These are phyloP conservation scores for Coreoperca whiteheadi DNA, from an alignment of 2,113 vertebrate genomes.

Conservation along the genomic window DNA sequence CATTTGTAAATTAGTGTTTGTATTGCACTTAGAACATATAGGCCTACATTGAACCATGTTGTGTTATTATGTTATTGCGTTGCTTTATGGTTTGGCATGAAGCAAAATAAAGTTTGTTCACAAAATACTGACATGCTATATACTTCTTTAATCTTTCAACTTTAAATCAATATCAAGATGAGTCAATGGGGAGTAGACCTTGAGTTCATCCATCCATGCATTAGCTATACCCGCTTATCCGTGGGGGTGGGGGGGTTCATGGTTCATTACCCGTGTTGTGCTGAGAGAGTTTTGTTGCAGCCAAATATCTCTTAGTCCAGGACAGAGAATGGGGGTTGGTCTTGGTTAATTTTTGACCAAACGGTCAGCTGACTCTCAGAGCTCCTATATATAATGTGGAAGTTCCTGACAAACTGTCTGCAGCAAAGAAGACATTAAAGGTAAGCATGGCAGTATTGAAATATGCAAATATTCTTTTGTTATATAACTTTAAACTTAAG, in stretches of 20 bases:
- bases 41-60: not conserved
- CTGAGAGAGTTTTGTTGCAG: conserved; percentile 52
- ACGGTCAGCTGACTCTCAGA: conserved; percentile 50
- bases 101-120: not conserved
- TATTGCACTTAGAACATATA: not conserved
- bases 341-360: conserved; percentile 71
- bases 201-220: too few species aligned
- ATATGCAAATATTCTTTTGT: not conserved
- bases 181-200: not conserved
- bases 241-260: too few species aligned
- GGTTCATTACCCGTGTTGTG: conserved; percentile 2
- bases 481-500: not conserved
- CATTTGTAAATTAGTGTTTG: not conserved
- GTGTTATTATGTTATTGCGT: not conserved
- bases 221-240: too few species aligned
- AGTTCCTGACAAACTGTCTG: conserved; percentile 35
- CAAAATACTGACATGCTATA: not conserved
- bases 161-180: not conserved
- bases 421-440: conserved; percentile 65
- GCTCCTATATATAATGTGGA: conserved; percentile 68
- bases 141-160: not conserved
- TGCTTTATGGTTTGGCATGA: not conserved
- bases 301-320: conserved; percentile 24
- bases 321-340: conserved; percentile 20
- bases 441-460: conserved; percentile 58